These are phyloP conservation scores for Lethrus apterus DNA, from an alignment of 1,140 invertebrate genomes.

Conservation along the genomic window DNA sequence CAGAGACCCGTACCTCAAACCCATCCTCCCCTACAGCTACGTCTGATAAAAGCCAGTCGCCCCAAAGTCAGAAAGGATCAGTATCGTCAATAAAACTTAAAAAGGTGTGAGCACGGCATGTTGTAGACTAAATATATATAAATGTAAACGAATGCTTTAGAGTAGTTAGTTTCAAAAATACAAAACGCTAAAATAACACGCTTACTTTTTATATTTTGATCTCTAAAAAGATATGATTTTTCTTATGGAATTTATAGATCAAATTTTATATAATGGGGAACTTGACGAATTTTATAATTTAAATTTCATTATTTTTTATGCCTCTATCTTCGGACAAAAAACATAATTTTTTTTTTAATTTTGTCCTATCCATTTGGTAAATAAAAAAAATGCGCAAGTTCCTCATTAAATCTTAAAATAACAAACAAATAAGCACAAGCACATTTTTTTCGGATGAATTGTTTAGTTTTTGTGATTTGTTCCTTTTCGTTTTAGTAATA, in stretches of 20 bases:
- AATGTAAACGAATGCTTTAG: constrained; percentile 1
- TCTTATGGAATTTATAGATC: neutral
- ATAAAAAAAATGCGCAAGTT: no score
- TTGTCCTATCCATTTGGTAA: no score
- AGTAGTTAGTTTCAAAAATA: neutral
- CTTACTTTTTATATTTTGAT: neutral
- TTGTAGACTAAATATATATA: constrained; percentile 4
- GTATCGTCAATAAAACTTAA: constrained; percentile 48
- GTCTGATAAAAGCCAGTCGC: constrained; percentile 44
- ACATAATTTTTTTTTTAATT: no score
- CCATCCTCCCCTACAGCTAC: constrained; percentile 44
- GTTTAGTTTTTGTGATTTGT: no score
- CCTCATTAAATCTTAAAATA: no score
- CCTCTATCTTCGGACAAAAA: no score
- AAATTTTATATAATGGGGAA: neutral
- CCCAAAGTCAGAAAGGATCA: constrained; percentile 52
- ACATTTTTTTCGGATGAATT: no score
- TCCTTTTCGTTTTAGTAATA: no score
- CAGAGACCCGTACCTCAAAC: constrained; percentile 45
- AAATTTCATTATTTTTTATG: no score
- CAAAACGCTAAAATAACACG: neutral
- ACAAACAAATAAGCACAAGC: no score
- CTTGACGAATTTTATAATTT: no score
- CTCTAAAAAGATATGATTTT: no score
- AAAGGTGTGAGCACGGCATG: constrained; percentile 49